Conservation (phyloP, 2,113 vertebrate species). For the Sorex fumeus region DNA sequence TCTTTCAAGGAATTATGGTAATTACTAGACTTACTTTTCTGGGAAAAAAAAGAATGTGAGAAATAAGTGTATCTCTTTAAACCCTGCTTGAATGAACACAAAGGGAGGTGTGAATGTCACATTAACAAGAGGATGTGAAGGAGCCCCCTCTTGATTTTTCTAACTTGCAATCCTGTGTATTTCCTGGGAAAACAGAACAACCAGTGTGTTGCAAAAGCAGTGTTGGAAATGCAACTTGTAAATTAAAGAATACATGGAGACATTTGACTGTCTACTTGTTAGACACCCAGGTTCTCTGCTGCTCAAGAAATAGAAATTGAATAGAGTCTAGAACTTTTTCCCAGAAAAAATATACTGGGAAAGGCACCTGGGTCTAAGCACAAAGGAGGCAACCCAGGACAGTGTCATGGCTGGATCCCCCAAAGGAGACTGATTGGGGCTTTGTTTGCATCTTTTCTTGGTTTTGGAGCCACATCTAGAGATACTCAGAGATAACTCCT, state of each 20-base stretch:
- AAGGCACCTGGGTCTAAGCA: too few species aligned
- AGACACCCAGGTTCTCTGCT: too few species aligned
- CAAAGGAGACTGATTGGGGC: too few species aligned
- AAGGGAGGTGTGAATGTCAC: background rate
- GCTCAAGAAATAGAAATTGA: too few species aligned
- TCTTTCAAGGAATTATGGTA: conserved; percentile 17
- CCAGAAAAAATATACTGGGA: too few species aligned
- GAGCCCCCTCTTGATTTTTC: background rate
- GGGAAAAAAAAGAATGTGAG: background rate
- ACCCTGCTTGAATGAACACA: background rate
- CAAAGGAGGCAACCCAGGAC: too few species aligned
- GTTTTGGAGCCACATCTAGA: too few species aligned
- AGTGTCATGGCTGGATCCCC: too few species aligned
- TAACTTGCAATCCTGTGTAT: background rate
- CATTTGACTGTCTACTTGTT: background rate
- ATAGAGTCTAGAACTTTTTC: too few species aligned
- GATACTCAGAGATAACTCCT: too few species aligned
- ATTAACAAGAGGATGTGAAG: background rate
- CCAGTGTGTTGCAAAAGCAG: background rate
- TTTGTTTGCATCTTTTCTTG: too few species aligned
- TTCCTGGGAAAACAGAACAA: background rate
- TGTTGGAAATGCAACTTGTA: background rate
- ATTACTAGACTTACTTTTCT: background rate
- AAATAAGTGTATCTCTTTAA: conserved; percentile 29
- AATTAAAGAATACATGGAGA: background rate